These are phyloP conservation scores for Dicyrtomina minuta DNA, from an alignment of 2,888 invertebrate species.

Conservation along the genomic window DNA sequence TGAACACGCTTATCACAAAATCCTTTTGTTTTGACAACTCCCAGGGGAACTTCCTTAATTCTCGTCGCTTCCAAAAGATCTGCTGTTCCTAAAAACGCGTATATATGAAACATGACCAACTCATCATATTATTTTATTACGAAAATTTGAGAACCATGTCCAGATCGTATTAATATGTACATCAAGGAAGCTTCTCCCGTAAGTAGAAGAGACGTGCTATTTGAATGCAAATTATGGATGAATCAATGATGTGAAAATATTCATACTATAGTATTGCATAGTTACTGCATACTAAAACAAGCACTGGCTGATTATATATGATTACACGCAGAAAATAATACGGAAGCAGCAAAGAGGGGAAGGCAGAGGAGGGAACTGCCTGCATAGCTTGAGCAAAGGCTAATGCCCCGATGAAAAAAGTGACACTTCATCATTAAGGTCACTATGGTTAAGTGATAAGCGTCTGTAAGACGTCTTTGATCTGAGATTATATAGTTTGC, in stretches of 20 bases:
- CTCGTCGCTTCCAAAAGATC: constrained; percentile 68
- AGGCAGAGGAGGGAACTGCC: not conserved
- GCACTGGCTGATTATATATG: not conserved
- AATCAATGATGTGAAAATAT: not conserved
- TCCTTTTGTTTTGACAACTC: constrained; percentile 64
- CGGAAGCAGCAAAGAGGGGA: not conserved
- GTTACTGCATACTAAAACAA: too few species aligned
- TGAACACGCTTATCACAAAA: constrained; percentile 64
- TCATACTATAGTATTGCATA: too few species aligned
- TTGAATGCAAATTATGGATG: not conserved
- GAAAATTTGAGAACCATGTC: not conserved
- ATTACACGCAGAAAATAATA: constrained; percentile 11
- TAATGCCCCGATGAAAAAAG: constrained; percentile 30
- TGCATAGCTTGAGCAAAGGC: constrained; percentile 6
- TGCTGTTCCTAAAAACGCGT: constrained; percentile 58
- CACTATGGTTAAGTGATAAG: constrained; percentile 27
- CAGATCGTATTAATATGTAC: too few species aligned
- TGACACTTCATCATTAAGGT: constrained; percentile 32
- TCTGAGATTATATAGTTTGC: not conserved
- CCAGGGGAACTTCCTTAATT: constrained; percentile 65
- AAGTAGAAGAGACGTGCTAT: not conserved
- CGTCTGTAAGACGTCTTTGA: constrained; percentile 7
- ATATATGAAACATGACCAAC: not conserved
- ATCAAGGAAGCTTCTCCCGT: too few species aligned
- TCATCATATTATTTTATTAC: too few species aligned